Percentiles rank a stretch among this genome's conserved stretches.
phyloP scores from a whole-genome alignment of 2,797 vertebrate genomes.

The Schizothorax lantsangensis region DNA sequence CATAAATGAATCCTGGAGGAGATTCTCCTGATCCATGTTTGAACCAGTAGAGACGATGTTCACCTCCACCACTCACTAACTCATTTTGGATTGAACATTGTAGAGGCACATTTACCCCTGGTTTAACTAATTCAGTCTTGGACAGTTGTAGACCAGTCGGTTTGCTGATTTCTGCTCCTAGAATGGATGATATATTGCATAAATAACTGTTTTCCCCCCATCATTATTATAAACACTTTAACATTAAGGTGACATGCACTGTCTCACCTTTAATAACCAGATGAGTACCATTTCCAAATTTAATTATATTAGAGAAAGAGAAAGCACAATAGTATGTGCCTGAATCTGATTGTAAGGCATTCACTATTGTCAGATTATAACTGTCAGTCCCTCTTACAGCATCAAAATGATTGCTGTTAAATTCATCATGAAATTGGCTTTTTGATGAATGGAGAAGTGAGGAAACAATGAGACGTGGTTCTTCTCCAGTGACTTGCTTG shows the following conservation, averaged over 20 bases:
- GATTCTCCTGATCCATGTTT: constrained; percentile 50
- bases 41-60: constrained; percentile 58
- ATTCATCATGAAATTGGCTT: background rate
- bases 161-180: constrained; percentile 20
- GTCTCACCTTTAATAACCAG: constrained; percentile 42
- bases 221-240: background rate
- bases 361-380: constrained; percentile 17
- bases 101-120: constrained; percentile 41
- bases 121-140: constrained; percentile 16
- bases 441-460: background rate
- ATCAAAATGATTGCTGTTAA: constrained; percentile 14
- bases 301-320: constrained; percentile 29
- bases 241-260: constrained; percentile 4
- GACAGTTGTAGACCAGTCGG: background rate
- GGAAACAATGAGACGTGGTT: constrained; percentile 20
- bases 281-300: constrained; percentile 26
- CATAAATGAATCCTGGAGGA: constrained; percentile 49
- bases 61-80: constrained; percentile 34
- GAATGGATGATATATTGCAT: background rate
- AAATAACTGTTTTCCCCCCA: background rate
- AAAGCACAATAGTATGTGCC: constrained; percentile 36
- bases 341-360: constrained; percentile 18
- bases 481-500: constrained; percentile 31
- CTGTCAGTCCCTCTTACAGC: background rate
- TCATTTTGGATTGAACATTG: constrained; percentile 42